A percentile compares a stretch with the other conserved stretches of the same genome.
Conservation (phyloP, 2,888 invertebrate genomes). For the Cosmia trapezina region DNA sequence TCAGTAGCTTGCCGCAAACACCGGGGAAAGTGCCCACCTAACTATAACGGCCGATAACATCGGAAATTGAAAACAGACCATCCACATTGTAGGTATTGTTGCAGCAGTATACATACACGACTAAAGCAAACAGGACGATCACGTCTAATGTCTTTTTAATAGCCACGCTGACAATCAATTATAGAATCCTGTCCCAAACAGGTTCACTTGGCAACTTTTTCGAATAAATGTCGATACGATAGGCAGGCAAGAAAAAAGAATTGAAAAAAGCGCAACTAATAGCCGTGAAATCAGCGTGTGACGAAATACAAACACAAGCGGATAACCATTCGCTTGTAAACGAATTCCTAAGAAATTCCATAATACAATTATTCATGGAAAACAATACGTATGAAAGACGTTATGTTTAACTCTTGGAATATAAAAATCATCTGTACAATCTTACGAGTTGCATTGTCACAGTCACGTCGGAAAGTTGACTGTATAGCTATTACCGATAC, state of each 20-base stretch:
- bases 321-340: slow-evolving; percentile 51
- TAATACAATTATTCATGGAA: slow-evolving; percentile 59
- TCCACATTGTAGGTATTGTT: slow-evolving; percentile 49
- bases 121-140: slow-evolving; percentile 61
- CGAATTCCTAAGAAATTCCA: slow-evolving; percentile 55
- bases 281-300: slow-evolving; percentile 65
- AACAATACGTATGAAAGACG: slow-evolving; percentile 49
- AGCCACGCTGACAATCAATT: slow-evolving; percentile 73
- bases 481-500: slow-evolving; percentile 80
- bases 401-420: slow-evolving; percentile 38
- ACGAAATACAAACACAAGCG: slow-evolving; percentile 64
- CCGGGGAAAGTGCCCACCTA: slow-evolving; percentile 63
- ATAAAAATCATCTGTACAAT: slow-evolving; percentile 56
- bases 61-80: slow-evolving; percentile 69
- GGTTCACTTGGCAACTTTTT: slow-evolving; percentile 65
- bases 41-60: slow-evolving; percentile 55
- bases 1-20: slow-evolving; percentile 63
- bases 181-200: slow-evolving; percentile 62
- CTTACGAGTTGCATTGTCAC: slow-evolving; percentile 80
- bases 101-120: slow-evolving; percentile 30
- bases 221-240: slow-evolving; percentile 54
- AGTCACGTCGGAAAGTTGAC: slow-evolving; percentile 83
- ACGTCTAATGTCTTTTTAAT: slow-evolving; percentile 76
- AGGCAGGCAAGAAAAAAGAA: slow-evolving; percentile 48
- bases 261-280: slow-evolving; percentile 68